Percentiles rank a stretch among this genome's conserved stretches.
Conservation (phyloP, 2,113 vertebrate species). For the Otis tarda region DNA sequence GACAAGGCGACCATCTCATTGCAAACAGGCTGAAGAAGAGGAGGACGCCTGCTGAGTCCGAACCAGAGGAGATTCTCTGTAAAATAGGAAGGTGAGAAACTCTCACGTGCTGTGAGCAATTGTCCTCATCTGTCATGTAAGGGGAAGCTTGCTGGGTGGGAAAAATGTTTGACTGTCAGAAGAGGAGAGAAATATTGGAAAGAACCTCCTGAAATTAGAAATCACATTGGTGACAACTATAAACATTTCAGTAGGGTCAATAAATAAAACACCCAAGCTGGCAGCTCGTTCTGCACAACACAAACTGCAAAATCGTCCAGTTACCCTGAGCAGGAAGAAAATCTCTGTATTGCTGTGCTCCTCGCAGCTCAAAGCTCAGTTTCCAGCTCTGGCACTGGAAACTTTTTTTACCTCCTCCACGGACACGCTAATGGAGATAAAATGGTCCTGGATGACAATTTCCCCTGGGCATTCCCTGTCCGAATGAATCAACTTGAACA, state of each 20-base stretch:
- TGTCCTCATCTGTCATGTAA: not conserved
- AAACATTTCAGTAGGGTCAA: not conserved
- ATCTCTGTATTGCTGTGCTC: not conserved
- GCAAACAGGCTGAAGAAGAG: not conserved
- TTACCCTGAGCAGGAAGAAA: not conserved
- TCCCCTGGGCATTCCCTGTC: not conserved
- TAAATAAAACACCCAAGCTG: not conserved
- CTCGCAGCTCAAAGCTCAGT: not conserved
- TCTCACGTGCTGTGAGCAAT: not conserved
- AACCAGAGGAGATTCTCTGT: not conserved
- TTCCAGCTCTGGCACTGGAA: not conserved
- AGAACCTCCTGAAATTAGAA: not conserved
- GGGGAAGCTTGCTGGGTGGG: not conserved
- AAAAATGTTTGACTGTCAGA: not conserved
- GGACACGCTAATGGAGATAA: not conserved
- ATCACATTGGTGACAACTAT: not conserved
- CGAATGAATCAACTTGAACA: not conserved
- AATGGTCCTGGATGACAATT: not conserved
- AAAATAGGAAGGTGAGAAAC: not conserved
- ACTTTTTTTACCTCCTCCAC: not conserved
- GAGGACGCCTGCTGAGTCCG: not conserved
- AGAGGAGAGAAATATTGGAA: not conserved
- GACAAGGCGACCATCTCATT: not conserved
- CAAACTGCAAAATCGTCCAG: not conserved
- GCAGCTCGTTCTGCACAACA: not conserved